Base-by-base conservation (phyloP, 2,888 invertebrate species). In the Melikaiella ostensackeni region DNA sequence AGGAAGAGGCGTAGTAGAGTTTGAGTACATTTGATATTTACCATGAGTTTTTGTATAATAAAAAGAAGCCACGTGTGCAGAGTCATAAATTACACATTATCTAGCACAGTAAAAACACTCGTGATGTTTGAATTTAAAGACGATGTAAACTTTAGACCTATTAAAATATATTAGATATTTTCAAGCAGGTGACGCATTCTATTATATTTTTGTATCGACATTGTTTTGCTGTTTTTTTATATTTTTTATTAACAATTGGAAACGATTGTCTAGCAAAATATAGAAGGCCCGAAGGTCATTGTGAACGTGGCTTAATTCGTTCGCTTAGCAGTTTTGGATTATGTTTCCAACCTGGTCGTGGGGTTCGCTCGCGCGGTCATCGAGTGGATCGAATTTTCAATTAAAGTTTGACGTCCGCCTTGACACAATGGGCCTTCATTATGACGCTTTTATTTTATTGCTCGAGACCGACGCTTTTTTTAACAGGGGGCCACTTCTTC, bases 361-460 rank as follows among this genome's bases (percentile, higher is more conserved):
- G 35, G 59, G 61, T 61, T 75, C 38, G 61, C 42, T 24, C 21
- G 57, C 16, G 64, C 74, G 79, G 74, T 75, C 74, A 77, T 73
- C 78, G 78, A 75, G 78, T 77, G 80, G 74, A 75, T 80, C 79
- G 80, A 80, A 78, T 79, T 78, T 80, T 76, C 81, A 80, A 80
- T 80, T 80, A 79, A 77, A 77, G 66, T 77, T 77, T 74, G 77
- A 77, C 77, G 74, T 82, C 78, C 81, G 80, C 81, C 86, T 85
- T 84, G 86, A 86, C 85, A 87, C 84, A 86, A 85, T 85, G 84
- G 83, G 78, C 86, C 85, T 84, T 85, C 85, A 84, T 86, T 85
- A 86, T 80, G 82, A 82, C 82, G 85, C 79, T 86, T 84, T 83
- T 83, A 84, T 85, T 84, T 84, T 83, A 82, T 81, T 79, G 73